Evolutionary conservation across 1,140 invertebrate species (phyloP), one percentile per base, ranked within the genome.

Genomic region (Cyclargus thomasi): DNA sequence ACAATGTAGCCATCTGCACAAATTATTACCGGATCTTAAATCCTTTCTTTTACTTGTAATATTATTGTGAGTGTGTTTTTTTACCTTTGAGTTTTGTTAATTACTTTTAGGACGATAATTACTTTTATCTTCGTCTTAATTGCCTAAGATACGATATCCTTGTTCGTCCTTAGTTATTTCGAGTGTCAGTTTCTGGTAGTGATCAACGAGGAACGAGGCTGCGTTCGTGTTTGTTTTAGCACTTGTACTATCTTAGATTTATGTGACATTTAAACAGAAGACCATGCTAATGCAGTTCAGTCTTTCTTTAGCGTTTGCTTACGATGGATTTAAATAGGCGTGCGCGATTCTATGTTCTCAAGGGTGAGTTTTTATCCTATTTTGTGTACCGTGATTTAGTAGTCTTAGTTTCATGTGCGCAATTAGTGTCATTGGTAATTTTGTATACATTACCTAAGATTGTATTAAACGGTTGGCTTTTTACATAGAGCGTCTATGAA

Each of bases 171-270:
- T 57, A 16, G 8, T 59, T 35, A 20, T 14, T 29, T 57, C 29
- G 20, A 17, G 29, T 35, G 17, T 10, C 18, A 59, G 55, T 59
- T 59, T 59, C 39, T 8, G 14, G 10, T 14, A 66, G 53, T 22
- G 39, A 17, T 36, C 29, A 35, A 35, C 22, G 53, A 11, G 55
- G 23, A 62, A n/a, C 53, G 53, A 29, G 29, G 29, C 29, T 29
- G 53, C 20, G 57, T 23, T 59, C 65, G 55, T 65, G 62, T 68
- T 66, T 68, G 66, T 68, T 71, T 70, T 71, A 55, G 57, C 70
- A 71, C 70, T 71, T 29, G 39, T 62, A 64, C 63, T 66, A 59
- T 66, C 55, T 29, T 36, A 18, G 29, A 16, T 66, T 21, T 66
- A 21, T 59, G 55, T 66, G 29, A 62, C 65, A 66, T 66, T 66